Percentiles rank a stretch among this genome's conserved stretches.
These are phyloP conservation scores for Morpho deidamia DNA, from an alignment of 2,888 invertebrate genomes.

Conservation along the genomic window DNA sequence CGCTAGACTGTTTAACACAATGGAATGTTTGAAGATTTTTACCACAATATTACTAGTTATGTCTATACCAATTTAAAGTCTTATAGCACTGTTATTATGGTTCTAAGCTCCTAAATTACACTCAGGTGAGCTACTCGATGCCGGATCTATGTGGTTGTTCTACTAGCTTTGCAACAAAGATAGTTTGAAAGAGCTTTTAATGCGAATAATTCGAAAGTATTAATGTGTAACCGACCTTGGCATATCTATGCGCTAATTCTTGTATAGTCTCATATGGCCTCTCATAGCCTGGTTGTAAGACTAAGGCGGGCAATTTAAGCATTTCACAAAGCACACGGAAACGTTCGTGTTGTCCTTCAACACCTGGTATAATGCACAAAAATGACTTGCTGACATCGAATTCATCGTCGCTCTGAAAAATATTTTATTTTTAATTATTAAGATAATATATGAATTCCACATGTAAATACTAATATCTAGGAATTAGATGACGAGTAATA, in stretches of 20 bases:
- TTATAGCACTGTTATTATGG: too few relatives aligned
- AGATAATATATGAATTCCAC: neutral
- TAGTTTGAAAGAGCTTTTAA: too few relatives aligned
- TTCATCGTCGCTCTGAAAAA: neutral
- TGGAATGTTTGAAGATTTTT: too few relatives aligned
- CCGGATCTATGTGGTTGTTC: too few relatives aligned
- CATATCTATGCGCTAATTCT: slow-evolving; percentile 35
- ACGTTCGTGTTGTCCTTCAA: slow-evolving; percentile 40
- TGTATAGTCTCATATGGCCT: slow-evolving; percentile 29
- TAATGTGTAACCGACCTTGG: slow-evolving; percentile 26
- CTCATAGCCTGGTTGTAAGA: slow-evolving; percentile 39
- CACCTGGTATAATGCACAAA: slow-evolving; percentile 44
- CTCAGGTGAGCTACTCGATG: too few relatives aligned
- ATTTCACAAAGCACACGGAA: slow-evolving; percentile 39
- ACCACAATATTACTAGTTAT: too few relatives aligned
- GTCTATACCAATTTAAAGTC: too few relatives aligned
- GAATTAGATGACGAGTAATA: too few relatives aligned
- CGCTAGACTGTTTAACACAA: too few relatives aligned
- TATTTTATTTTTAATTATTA: neutral
- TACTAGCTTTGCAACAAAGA: too few relatives aligned
- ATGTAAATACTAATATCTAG: neutral
- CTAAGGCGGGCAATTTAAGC: slow-evolving; percentile 38
- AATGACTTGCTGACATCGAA: slow-evolving; percentile 32
- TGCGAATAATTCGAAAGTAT: too few relatives aligned
- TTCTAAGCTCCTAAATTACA: too few relatives aligned